A percentile compares a stretch with the other conserved stretches of the same genome.
phyloP scores from a whole-genome alignment of 2,888 invertebrate species.

The Seira ritae region DNA sequence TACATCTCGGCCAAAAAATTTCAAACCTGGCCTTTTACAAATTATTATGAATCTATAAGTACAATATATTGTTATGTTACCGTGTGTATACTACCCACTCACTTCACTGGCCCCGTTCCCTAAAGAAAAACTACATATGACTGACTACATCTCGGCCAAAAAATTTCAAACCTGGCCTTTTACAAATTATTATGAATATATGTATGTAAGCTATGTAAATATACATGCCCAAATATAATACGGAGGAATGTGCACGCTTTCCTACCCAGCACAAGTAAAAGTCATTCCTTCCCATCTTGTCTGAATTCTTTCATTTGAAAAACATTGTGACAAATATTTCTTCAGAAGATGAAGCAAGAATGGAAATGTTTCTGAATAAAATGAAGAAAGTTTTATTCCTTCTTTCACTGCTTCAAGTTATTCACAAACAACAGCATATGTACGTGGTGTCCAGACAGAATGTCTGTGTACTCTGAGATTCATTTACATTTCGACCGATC shows the following conservation, averaged over 20 bases:
- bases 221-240: background rate
- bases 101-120: constrained; percentile 27
- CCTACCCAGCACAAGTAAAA: too few species aligned
- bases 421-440: too few species aligned
- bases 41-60: background rate
- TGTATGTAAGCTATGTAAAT: background rate
- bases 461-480: too few species aligned
- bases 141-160: background rate
- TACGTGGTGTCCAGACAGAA: too few species aligned
- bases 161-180: background rate
- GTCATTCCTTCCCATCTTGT: too few species aligned
- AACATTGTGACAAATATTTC: too few species aligned
- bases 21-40: background rate
- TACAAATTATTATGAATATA: background rate
- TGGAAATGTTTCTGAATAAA: too few species aligned
- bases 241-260: background rate
- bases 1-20: background rate
- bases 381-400: too few species aligned
- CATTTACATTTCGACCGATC: too few species aligned
- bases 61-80: background rate
- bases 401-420: too few species aligned
- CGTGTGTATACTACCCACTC: constrained; percentile 20
- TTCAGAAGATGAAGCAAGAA: too few species aligned
- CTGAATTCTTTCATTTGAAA: too few species aligned
- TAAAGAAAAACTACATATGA: constrained; percentile 1